Base-by-base conservation (phyloP, 1,140 invertebrate species). In the Calycopis cecrops region DNA sequence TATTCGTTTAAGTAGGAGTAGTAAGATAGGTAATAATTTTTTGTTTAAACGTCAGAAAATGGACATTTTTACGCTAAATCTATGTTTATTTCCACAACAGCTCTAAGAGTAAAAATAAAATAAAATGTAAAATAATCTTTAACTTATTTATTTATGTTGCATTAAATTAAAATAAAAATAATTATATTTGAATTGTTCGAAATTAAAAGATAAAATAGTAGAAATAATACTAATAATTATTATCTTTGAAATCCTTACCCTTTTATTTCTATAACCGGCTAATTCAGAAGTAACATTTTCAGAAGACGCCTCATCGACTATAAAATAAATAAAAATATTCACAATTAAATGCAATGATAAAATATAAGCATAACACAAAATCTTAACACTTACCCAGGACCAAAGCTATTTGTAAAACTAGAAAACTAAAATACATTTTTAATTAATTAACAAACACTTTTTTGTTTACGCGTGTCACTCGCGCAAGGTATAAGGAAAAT, bases 201-300 rank as follows among this genome's bases (percentile, higher is more conserved):
- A 6, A 28, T 28, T 28, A 28, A 28, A 28, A 3, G 21, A 28
- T 28, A 28, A 28, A n/a, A 28, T 6, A 28, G 6, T 28, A 3
- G 2, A 28, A 28, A 28, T 3, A 28, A 28, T 28, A 28, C 21
- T 3, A 28, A 28, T 28, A 28, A 28, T 3, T 28, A 3, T 28
- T 28, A 6, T 28, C 21, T 28, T 6, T 28, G 2, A 28, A 28
- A 3, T 28, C 2, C 34, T 35, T 35, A 50, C 48, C 28, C 28
- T 35, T 50, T 50, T 50, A 50, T 35, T 34, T 50, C 12, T 35
- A 4, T 11, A n/a, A 35, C 34, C 48, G 34, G n/a, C n/a, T 7
- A 34, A 12, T 10, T 47, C 28, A 54, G 35, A 10, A 54, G n/a
- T 35, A 10, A 9, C 9, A 35, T 56, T n/a, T 48, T 60, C 48